phyloP scores from a whole-genome alignment of 2,113 vertebrate species.

The Mixornis gularis region DNA sequence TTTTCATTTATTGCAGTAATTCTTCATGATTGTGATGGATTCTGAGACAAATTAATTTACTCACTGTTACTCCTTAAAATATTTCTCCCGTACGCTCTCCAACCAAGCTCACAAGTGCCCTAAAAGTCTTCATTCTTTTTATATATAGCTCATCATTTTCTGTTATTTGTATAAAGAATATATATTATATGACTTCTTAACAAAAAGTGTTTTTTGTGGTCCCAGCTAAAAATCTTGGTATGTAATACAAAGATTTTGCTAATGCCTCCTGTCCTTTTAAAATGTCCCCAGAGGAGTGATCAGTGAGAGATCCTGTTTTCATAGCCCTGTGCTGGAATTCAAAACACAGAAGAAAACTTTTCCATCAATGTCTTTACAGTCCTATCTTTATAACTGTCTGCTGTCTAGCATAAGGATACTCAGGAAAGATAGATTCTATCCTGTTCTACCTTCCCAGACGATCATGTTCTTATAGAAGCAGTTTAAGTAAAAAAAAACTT shows the following conservation, averaged over 20 bases:
- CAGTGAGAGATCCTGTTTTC: not conserved
- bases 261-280: not conserved
- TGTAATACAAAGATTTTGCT: not conserved
- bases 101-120: not conserved
- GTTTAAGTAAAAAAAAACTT: not conserved
- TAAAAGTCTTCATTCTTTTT: not conserved
- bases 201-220: fast-evolving
- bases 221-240: not conserved
- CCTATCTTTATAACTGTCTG: not conserved
- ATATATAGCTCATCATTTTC: fast-evolving
- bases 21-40: not conserved
- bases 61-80: not conserved
- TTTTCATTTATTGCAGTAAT: not conserved
- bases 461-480: not conserved
- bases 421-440: not conserved
- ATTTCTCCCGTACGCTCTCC: not conserved
- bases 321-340: fast-evolving
- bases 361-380: not conserved
- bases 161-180: not conserved
- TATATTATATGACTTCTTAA: not conserved
- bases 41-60: not conserved
- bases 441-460: not conserved
- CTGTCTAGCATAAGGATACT: not conserved
- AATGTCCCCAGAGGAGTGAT: not conserved
- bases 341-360: not conserved